Percentiles rank a stretch among this genome's conserved stretches.
phyloP scores from a whole-genome alignment of 1,140 invertebrate genomes.

The Aphidius gifuensis region DNA sequence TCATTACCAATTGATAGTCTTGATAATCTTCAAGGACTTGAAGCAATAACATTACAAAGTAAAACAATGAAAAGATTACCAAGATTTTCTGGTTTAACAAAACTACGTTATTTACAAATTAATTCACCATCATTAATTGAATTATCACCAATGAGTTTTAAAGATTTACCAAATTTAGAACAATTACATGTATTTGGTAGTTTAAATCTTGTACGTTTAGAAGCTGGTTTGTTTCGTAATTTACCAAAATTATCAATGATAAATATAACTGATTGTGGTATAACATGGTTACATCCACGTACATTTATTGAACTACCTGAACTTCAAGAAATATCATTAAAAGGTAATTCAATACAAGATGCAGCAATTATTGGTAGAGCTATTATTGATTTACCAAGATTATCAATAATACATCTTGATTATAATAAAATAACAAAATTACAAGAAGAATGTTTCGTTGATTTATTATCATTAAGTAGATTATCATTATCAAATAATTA shows the following conservation, averaged over 20 bases:
- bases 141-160: slow-evolving; percentile 69
- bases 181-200: slow-evolving; percentile 73
- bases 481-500: slow-evolving; percentile 71
- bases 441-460: slow-evolving; percentile 75
- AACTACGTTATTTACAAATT: slow-evolving; percentile 63
- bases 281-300: slow-evolving; percentile 76
- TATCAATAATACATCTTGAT: slow-evolving; percentile 68
- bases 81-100: slow-evolving; percentile 63
- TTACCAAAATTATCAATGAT: slow-evolving; percentile 69
- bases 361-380: slow-evolving; percentile 75
- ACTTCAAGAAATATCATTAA: slow-evolving; percentile 68
- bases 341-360: slow-evolving; percentile 70
- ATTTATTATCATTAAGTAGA: slow-evolving; percentile 68
- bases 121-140: slow-evolving; percentile 68
- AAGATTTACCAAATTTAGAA: slow-evolving; percentile 69
- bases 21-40: slow-evolving; percentile 68
- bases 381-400: slow-evolving; percentile 67
- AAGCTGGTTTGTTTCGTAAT: slow-evolving; percentile 71
- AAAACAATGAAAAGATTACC: slow-evolving; percentile 70
- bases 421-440: slow-evolving; percentile 69
- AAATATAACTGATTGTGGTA: slow-evolving; percentile 74
- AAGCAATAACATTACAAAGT: slow-evolving; percentile 78
- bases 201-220: slow-evolving; percentile 62
- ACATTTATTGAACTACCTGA: slow-evolving; percentile 69
- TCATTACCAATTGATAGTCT: slow-evolving; percentile 76